Conservation (phyloP, 2,113 vertebrate genomes). For the Leptobrachium leishanense region DNA sequence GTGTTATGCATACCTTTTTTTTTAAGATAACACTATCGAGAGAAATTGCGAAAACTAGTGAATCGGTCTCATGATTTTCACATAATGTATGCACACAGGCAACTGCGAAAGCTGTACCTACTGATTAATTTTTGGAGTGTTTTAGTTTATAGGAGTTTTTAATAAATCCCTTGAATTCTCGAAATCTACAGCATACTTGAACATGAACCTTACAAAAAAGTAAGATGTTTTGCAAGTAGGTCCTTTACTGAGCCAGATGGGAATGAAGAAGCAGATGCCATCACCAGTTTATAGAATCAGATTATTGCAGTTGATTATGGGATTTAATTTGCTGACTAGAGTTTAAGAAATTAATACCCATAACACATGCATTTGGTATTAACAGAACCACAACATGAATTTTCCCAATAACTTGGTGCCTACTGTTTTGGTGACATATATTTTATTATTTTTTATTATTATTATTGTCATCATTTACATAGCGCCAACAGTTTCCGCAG, state of each 20-base stretch:
- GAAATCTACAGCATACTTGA: not conserved
- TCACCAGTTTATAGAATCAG: not conserved
- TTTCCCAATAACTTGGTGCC: too few relatives aligned
- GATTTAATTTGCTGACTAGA: not conserved
- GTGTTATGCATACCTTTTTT: too few relatives aligned
- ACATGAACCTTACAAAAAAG: conserved; percentile 1
- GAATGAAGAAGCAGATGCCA: not conserved
- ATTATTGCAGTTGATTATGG: not conserved
- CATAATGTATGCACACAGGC: conserved; percentile 2
- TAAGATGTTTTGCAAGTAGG: not conserved
- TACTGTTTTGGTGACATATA: too few relatives aligned
- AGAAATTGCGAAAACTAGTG: too few relatives aligned
- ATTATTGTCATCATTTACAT: too few relatives aligned
- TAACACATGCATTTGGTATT: too few relatives aligned
- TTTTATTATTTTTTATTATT: too few relatives aligned
- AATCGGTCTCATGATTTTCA: too few relatives aligned
- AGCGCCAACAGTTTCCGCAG: too few relatives aligned
- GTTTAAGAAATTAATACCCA: too few relatives aligned
- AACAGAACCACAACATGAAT: too few relatives aligned
- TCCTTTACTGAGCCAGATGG: not conserved
- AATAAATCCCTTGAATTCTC: not conserved
- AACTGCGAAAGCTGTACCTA: not conserved
- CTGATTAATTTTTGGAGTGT: not conserved
- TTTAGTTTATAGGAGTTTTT: not conserved
- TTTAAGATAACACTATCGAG: too few relatives aligned